These are phyloP conservation scores for Phymorhynchus buccinoides DNA, from an alignment of 1,140 invertebrate genomes.

Conservation along the genomic window DNA sequence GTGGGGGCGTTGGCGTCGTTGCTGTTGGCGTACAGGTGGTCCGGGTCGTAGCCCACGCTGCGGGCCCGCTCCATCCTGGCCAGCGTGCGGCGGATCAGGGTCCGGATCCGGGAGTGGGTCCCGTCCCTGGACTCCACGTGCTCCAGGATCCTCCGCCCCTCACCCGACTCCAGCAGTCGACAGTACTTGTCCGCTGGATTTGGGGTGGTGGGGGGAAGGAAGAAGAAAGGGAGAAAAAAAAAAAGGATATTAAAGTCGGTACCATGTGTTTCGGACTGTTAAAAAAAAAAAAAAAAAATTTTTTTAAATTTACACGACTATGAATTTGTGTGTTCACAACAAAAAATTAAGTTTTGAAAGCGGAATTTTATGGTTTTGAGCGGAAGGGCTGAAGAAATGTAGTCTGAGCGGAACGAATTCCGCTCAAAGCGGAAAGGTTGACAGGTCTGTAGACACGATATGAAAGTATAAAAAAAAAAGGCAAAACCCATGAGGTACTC, in stretches of 20 bases:
- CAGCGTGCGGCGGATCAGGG: slow-evolving; percentile 50
- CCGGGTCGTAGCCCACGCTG: neutral
- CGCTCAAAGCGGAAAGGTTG: no score
- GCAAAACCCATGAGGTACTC: slow-evolving; percentile 74
- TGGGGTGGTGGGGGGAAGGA: neutral
- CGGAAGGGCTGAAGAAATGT: no score
- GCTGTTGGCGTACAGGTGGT: neutral
- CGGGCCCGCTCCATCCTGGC: slow-evolving; percentile 17
- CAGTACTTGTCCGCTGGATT: slow-evolving; percentile 91
- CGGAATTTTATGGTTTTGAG: no score
- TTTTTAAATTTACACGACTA: no score
- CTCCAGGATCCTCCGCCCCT: slow-evolving; percentile 84
- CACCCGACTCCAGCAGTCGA: slow-evolving; percentile 86
- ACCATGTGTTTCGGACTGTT: no score
- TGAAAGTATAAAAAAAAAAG: no score
- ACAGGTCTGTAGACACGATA: no score
- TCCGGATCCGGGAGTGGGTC: slow-evolving; percentile 48
- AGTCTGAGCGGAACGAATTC: no score
- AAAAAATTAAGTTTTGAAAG: no score
- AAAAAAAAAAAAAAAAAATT: no score
- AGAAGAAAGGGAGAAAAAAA: neutral
- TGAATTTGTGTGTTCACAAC: no score
- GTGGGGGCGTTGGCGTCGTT: neutral
- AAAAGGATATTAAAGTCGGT: no score
- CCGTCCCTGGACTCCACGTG: slow-evolving; percentile 76